A percentile compares a stretch with the other conserved stretches of the same genome.
These are phyloP conservation scores for Rhinolophus sinicus DNA, from an alignment of 2,113 vertebrate genomes.

Conservation along the genomic window DNA sequence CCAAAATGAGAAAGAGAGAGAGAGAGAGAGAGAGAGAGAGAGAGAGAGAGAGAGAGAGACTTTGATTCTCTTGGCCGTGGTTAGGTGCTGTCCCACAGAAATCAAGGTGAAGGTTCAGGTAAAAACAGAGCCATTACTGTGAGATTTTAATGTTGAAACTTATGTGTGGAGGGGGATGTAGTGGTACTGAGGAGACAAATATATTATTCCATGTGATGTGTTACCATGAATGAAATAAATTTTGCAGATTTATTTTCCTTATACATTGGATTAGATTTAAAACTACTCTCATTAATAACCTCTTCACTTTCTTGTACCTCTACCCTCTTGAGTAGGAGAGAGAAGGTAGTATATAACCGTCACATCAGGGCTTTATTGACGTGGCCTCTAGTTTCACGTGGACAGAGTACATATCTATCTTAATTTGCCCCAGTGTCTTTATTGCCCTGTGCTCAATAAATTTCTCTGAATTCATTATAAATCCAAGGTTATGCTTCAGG, in stretches of 20 bases:
- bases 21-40: background rate
- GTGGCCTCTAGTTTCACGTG: background rate
- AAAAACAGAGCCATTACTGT: background rate
- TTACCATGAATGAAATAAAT: background rate
- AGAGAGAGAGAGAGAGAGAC: background rate
- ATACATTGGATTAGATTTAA: background rate
- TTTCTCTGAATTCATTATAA: background rate
- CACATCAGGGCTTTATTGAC: background rate
- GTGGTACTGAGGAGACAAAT: background rate
- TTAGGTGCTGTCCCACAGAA: background rate
- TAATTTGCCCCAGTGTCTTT: background rate
- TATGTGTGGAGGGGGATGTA: background rate
- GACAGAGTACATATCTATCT: background rate
- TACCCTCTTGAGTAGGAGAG: background rate
- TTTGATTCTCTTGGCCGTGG: background rate
- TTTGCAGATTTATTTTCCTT: background rate
- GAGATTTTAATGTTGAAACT: conserved; percentile 17
- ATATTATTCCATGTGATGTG: background rate
- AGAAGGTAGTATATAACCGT: background rate
- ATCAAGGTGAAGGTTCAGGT: background rate
- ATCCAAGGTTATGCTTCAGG: background rate
- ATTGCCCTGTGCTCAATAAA: background rate
- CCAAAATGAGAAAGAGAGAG: background rate
- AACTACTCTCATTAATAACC: background rate
- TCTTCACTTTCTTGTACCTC: background rate